Conservation (phyloP, 2,113 vertebrate species). For the Brevimyrus niger region DNA sequence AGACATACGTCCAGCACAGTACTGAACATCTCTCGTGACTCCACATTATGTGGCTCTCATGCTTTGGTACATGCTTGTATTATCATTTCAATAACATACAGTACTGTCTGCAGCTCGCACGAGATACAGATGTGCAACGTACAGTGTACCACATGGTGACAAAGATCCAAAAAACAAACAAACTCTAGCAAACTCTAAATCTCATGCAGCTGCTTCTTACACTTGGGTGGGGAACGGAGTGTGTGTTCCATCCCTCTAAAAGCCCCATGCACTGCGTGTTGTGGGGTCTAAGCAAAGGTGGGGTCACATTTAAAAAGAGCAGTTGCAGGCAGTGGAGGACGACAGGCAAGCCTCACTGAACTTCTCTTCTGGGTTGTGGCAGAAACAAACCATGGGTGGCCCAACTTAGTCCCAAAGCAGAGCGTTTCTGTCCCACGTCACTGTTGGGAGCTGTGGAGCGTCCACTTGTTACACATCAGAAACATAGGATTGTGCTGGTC, state of each 20-base stretch:
- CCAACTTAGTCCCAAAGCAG: background rate
- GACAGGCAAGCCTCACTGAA: background rate
- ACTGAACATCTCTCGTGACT: background rate
- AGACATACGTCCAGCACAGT: background rate
- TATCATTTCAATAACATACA: background rate
- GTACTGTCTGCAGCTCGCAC: background rate
- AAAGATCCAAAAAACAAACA: background rate
- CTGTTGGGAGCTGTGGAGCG: background rate
- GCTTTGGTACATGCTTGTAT: background rate
- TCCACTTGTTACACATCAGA: background rate
- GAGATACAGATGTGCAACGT: background rate
- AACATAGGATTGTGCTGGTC: background rate
- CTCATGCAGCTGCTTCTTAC: background rate
- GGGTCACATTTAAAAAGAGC: background rate
- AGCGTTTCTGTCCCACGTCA: background rate
- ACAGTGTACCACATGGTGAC: background rate
- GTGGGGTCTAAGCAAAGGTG: background rate
- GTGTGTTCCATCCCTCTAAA: background rate
- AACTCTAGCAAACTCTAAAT: background rate
- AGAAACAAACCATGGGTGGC: slow-evolving; percentile 7
- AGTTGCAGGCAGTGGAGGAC: background rate
- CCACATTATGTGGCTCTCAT: background rate
- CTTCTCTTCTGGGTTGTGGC: background rate
- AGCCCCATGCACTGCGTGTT: background rate
- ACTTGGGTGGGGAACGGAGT: background rate